Conservation (phyloP, 2,113 vertebrate species). For the Cavia aperea region DNA sequence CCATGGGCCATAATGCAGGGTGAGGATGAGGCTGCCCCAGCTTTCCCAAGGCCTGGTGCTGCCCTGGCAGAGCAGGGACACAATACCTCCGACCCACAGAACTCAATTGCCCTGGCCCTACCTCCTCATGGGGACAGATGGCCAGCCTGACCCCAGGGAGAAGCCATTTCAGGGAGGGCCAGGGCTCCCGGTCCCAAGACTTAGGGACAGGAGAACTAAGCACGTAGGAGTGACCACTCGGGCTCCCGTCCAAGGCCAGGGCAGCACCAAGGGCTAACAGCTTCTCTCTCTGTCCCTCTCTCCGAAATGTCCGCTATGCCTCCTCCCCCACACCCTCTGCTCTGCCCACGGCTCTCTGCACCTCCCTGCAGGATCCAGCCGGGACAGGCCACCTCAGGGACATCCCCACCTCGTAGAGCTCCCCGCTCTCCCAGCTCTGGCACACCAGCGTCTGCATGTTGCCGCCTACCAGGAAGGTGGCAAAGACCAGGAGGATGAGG, state of each 20-base stretch:
- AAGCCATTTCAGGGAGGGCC: not conserved
- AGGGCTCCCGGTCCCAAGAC: not conserved
- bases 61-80: not conserved
- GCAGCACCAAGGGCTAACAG: not conserved
- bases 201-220: not conserved
- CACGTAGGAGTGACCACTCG: fast-evolving
- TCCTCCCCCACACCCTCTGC: not conserved
- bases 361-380: not conserved
- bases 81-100: not conserved
- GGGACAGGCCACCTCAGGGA: not conserved
- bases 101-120: not conserved
- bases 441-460: slow-evolving; percentile 80
- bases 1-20: no score
- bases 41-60: not conserved
- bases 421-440: slow-evolving; percentile 77
- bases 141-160: not conserved
- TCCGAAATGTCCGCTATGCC: not conserved
- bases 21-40: fast-evolving
- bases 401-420: slow-evolving; percentile 78
- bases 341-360: not conserved
- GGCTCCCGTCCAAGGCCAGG: not conserved
- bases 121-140: not conserved
- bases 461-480: slow-evolving; percentile 81
- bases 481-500: slow-evolving; percentile 78
- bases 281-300: not conserved